These are phyloP conservation scores for Melanotaenia maccullochi DNA, from an alignment of 2,797 vertebrate genomes.

Conservation along the genomic window DNA sequence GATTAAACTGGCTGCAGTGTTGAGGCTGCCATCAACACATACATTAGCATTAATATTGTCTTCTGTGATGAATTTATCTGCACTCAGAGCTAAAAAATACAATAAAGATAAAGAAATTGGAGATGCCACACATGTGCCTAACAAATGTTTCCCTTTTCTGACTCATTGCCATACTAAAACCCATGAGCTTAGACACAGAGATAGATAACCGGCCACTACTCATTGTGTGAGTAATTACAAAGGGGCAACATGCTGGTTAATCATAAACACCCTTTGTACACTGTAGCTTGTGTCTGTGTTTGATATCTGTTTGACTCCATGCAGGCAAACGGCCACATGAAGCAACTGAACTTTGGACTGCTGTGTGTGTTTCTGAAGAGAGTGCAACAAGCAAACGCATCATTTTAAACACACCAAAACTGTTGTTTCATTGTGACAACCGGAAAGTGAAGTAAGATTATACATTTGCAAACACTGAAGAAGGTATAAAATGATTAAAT, in stretches of 20 bases:
- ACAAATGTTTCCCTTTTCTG: background rate
- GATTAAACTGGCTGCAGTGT: background rate
- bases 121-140: background rate
- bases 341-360: slow-evolving; percentile 68
- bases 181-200: slow-evolving; percentile 2
- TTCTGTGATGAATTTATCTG: background rate
- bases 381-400: slow-evolving; percentile 2
- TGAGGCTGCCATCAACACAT: background rate
- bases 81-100: background rate
- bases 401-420: slow-evolving; percentile 12
- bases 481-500: background rate
- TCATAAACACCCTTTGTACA: slow-evolving; percentile 73
- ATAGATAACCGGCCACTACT: slow-evolving; percentile 10
- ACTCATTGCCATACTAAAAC: background rate
- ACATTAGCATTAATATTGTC: background rate
- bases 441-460: background rate
- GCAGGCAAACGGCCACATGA: slow-evolving; percentile 9
- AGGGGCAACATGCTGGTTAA: slow-evolving; percentile 68
- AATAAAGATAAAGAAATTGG: background rate
- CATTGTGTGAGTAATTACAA: slow-evolving; percentile 29
- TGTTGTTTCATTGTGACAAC: background rate
- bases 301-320: slow-evolving; percentile 26
- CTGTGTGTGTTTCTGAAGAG: background rate
- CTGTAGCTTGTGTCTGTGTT: slow-evolving; percentile 40
- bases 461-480: background rate